These are phyloP conservation scores for Montifringilla adamsi DNA, from an alignment of 2,113 vertebrate genomes.

Conservation along the genomic window DNA sequence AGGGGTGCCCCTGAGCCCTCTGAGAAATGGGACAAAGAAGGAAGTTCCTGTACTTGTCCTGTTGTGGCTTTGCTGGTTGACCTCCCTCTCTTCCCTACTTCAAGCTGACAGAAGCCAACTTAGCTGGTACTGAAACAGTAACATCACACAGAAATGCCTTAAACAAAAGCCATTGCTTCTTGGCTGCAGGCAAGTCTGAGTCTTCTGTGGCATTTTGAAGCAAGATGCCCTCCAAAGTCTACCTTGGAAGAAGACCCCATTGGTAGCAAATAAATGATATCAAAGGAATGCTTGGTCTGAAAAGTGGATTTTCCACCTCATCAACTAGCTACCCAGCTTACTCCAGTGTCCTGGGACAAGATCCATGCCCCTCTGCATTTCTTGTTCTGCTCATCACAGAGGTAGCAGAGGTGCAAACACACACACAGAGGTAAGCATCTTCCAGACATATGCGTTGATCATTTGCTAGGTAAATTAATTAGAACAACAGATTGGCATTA, in stretches of 20 bases:
- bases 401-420: neutral
- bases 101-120: neutral
- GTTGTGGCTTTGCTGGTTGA: neutral
- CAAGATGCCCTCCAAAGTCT: neutral
- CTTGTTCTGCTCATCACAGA: neutral
- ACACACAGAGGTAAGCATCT: neutral
- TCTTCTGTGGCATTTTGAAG: neutral
- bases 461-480: slow-evolving; percentile 29
- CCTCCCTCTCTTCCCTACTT: neutral
- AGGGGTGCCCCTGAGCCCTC: neutral
- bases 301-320: neutral
- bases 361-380: neutral
- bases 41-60: neutral
- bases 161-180: neutral
- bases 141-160: neutral
- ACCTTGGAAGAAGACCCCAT: neutral
- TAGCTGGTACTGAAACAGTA: neutral
- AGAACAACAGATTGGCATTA: slow-evolving; percentile 5
- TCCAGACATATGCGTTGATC: neutral
- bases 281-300: neutral
- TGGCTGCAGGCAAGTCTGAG: neutral
- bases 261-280: neutral
- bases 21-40: neutral
- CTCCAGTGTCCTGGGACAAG: neutral
- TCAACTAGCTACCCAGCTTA: neutral